These are phyloP conservation scores for Nomada hirtipes DNA, from an alignment of 2,888 invertebrate genomes.

Conservation along the genomic window DNA sequence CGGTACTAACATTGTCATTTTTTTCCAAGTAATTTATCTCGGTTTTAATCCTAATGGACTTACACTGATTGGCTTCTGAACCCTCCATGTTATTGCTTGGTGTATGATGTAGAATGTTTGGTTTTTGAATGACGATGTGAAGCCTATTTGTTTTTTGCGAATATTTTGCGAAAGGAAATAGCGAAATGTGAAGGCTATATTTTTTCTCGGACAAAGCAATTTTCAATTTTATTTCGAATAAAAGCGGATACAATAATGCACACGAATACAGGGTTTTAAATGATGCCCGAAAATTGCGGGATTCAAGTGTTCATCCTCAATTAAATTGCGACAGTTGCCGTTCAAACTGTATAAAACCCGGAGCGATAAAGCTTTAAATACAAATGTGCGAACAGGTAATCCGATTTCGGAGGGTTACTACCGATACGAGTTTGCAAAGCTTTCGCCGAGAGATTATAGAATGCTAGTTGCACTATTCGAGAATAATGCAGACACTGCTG, in stretches of 20 bases:
- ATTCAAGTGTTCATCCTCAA: conserved; percentile 7
- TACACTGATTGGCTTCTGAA: too few species aligned
- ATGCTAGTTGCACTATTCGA: conserved; percentile 30
- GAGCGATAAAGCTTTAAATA: conserved; percentile 28
- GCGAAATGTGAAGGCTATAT: background rate
- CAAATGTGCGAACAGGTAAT: conserved; percentile 21
- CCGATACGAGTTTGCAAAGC: conserved; percentile 40
- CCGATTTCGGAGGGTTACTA: conserved; percentile 27
- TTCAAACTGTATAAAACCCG: background rate
- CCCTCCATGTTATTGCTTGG: too few species aligned
- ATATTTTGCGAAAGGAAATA: too few species aligned
- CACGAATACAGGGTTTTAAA: background rate
- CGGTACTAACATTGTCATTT: too few species aligned
- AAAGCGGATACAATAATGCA: background rate
- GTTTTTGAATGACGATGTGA: too few species aligned
- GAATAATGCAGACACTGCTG: conserved; percentile 20
- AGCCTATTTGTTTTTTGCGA: too few species aligned
- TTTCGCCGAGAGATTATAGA: conserved; percentile 43
- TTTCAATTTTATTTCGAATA: too few species aligned
- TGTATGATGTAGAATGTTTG: too few species aligned
- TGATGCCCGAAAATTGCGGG: background rate
- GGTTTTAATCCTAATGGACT: too few species aligned
- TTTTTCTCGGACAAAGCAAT: too few species aligned
- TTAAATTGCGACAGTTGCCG: conserved; percentile 15
- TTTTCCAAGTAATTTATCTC: too few species aligned